These are phyloP conservation scores for Sterrhoptilus dennistouni DNA, from an alignment of 2,113 vertebrate species.

Conservation along the genomic window DNA sequence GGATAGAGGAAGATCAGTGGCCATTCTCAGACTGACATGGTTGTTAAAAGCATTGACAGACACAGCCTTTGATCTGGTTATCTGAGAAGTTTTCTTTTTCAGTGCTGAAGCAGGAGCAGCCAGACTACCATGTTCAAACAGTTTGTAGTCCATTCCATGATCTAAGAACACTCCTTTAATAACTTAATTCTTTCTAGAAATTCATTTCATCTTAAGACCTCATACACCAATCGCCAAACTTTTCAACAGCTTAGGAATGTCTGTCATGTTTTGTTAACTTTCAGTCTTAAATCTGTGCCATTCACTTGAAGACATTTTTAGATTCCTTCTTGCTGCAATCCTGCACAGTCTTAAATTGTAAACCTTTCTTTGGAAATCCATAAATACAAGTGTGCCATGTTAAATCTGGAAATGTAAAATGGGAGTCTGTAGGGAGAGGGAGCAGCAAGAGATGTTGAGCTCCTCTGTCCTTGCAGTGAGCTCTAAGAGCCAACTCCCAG, in stretches of 20 bases:
- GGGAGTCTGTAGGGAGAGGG: background rate
- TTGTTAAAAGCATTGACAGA: background rate
- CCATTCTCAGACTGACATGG: background rate
- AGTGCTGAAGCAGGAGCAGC: background rate
- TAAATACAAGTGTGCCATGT: background rate
- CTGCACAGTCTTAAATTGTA: background rate
- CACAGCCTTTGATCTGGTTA: background rate
- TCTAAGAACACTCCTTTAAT: background rate
- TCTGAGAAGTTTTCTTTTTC: background rate
- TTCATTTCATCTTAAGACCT: background rate
- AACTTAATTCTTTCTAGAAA: background rate
- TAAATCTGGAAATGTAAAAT: constrained; percentile 18
- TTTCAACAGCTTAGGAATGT: background rate
- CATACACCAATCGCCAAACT: background rate
- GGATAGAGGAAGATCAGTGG: background rate
- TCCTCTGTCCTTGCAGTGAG: background rate
- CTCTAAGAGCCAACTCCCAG: background rate
- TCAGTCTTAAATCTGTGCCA: background rate
- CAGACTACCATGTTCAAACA: background rate
- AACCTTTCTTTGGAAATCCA: background rate
- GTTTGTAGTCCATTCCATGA: background rate
- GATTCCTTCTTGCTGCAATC: background rate
- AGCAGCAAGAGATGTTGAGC: background rate
- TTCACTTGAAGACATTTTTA: background rate
- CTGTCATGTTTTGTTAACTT: background rate